Percentiles rank a stretch among this genome's conserved stretches.
phyloP scores from a whole-genome alignment of 2,113 vertebrate genomes.

The Orientallactaga bullata region DNA sequence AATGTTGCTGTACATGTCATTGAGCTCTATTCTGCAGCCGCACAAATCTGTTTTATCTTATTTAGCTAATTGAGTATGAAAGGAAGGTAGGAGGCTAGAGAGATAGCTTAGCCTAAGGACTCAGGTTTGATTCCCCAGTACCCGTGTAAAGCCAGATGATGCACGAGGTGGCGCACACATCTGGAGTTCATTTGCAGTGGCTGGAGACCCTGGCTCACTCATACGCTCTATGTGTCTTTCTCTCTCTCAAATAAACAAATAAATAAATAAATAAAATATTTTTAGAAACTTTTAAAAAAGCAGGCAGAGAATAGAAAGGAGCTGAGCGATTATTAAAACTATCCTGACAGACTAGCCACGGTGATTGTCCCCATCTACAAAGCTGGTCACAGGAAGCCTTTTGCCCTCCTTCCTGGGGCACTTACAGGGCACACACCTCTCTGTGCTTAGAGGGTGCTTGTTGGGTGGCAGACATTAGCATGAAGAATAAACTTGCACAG shows the following conservation, averaged over 20 bases:
- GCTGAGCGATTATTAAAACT: background rate
- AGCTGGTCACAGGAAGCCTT: background rate
- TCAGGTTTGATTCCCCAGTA: no score
- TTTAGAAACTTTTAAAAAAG: no score
- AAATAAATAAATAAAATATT: no score
- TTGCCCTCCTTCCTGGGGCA: background rate
- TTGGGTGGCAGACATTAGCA: constrained; percentile 4
- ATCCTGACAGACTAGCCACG: background rate
- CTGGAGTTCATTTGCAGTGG: no score
- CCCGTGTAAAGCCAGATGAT: no score
- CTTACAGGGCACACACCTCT: background rate
- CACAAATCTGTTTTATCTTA: background rate
- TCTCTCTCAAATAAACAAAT: no score
- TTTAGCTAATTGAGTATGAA: background rate
- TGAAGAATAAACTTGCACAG: constrained; percentile 64
- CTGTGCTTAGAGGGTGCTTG: background rate
- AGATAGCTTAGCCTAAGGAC: no score
- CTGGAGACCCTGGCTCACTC: no score
- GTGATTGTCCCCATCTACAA: background rate
- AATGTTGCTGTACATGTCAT: background rate
- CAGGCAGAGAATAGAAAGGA: background rate
- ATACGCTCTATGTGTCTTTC: no score
- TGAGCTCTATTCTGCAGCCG: background rate
- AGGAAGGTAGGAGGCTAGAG: no score
- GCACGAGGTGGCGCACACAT: no score